Conservation (phyloP, 2,888 invertebrate genomes). For the Tuta absoluta region DNA sequence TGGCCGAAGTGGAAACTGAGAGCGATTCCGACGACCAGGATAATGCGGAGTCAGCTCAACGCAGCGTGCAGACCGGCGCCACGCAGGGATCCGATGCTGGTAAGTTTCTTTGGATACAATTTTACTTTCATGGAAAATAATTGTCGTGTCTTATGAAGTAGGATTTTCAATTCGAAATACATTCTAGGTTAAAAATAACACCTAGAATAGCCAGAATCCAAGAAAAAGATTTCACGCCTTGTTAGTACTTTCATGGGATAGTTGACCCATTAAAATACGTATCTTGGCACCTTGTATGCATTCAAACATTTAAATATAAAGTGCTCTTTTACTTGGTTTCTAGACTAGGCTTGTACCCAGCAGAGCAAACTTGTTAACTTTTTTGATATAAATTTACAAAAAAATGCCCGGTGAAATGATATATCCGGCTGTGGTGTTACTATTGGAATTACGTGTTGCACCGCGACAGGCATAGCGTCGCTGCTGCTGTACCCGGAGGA, state of each 20-base stretch:
- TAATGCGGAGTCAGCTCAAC: conserved; percentile 90
- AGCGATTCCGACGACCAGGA: conserved; percentile 97
- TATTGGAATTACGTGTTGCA: conserved; percentile 39
- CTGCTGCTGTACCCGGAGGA: conserved; percentile 90
- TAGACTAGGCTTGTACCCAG: no score
- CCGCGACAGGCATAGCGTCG: conserved; percentile 78
- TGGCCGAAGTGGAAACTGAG: conserved; percentile 94
- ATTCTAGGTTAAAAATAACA: no score
- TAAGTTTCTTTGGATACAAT: conserved; percentile 52
- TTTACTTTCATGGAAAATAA: no score
- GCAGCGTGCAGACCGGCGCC: conserved; percentile 95
- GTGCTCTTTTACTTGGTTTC: no score
- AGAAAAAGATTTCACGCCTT: no score
- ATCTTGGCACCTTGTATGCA: no score
- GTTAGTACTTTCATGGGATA: no score
- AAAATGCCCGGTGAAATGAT: background rate
- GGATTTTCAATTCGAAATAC: no score
- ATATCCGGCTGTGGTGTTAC: conserved; percentile 19
- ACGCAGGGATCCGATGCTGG: conserved; percentile 97
- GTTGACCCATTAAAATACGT: no score
- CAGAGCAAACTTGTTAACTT: background rate
- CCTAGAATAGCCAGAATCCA: no score
- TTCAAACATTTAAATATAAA: no score
- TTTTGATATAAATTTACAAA: background rate
- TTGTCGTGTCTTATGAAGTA: no score